Base-by-base conservation (phyloP, 2,113 vertebrate genomes). In the Entomyzon cyanotis region DNA sequence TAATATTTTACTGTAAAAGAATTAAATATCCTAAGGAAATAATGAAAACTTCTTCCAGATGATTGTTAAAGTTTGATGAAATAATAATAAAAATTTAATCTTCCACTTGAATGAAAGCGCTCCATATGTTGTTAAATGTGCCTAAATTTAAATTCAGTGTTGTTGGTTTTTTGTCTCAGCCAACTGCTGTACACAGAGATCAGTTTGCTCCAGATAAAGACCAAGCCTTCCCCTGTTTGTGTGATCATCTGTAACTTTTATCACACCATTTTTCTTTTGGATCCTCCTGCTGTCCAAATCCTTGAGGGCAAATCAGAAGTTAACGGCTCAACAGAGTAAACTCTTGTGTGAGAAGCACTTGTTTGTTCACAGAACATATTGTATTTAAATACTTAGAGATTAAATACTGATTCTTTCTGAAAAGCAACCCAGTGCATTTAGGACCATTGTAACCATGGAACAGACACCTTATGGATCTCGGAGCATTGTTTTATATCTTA, bases 61-160 rank as follows among this genome's bases (percentile, higher is more conserved):
- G 91, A 95, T 96, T 87, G 86, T 96, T 97, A 96, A 97, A 96
- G 37, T 96, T 96, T 97, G 90, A 97, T 96, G 95, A 96, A 96
- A 96, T 92, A 96, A 89, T 96, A 94, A 96, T 97, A 95, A 96
- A 97, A 97, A 75, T 44, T 93, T 97, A 92, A 97, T 96, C 79
- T 88, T 93, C 47, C 71, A 91, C 75, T 93, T 95, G 94, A 96
- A 94, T 8, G 11, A 92, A 96, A 85, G 41, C 41, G 59, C 50
- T 90, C 94, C 87, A 78, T 91, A 93, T 94, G 86, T 86, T 92
- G 74, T 89, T 95, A 95, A 89, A 85, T 78, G 50, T 69, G 83
- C 67, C 76, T 90, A 59, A 84, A 90, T 96, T 83, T 94, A 30
- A 87, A 89, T 89, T 95, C 28, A 63, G 0, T 90, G 81, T 67